Percentiles rank a stretch among this genome's conserved stretches.
These are phyloP conservation scores for Drosophila meridiana DNA, from an alignment of 2,888 invertebrate genomes.

Conservation along the genomic window DNA sequence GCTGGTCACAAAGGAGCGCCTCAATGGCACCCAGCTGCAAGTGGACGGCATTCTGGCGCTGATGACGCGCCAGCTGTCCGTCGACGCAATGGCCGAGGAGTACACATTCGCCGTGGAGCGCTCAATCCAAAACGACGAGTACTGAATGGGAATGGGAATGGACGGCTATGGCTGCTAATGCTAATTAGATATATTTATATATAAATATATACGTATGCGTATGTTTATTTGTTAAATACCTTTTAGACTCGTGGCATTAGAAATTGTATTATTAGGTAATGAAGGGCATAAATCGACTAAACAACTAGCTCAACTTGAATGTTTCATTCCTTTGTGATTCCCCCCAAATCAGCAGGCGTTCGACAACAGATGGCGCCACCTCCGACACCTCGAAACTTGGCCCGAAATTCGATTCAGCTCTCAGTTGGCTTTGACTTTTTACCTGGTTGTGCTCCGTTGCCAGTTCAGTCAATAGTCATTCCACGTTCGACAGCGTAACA, in stretches of 20 bases:
- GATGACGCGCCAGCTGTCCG: constrained; percentile 78
- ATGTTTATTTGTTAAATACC: constrained; percentile 26
- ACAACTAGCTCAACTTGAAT: background rate
- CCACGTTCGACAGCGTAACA: constrained; percentile 33
- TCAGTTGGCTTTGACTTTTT: constrained; percentile 25
- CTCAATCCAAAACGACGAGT: constrained; percentile 80
- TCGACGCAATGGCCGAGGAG: constrained; percentile 75
- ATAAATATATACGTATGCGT: background rate
- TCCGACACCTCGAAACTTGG: background rate
- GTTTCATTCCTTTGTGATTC: background rate
- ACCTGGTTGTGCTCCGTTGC: background rate
- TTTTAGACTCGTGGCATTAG: constrained; percentile 24
- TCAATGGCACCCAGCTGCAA: constrained; percentile 77
- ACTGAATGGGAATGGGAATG: constrained; percentile 36
- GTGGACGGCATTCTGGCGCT: constrained; percentile 82
- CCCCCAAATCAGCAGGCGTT: background rate
- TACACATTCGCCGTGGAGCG: constrained; percentile 81
- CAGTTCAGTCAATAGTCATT: constrained; percentile 23
- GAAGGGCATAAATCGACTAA: background rate
- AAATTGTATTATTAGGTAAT: constrained; percentile 20
- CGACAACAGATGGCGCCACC: constrained; percentile 18
- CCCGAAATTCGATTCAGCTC: background rate
- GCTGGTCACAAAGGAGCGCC: constrained; percentile 66
- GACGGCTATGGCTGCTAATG: constrained; percentile 7
- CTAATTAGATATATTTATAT: constrained; percentile 8